These are phyloP conservation scores for Drepana falcataria DNA, from an alignment of 2,888 invertebrate genomes.

Conservation along the genomic window DNA sequence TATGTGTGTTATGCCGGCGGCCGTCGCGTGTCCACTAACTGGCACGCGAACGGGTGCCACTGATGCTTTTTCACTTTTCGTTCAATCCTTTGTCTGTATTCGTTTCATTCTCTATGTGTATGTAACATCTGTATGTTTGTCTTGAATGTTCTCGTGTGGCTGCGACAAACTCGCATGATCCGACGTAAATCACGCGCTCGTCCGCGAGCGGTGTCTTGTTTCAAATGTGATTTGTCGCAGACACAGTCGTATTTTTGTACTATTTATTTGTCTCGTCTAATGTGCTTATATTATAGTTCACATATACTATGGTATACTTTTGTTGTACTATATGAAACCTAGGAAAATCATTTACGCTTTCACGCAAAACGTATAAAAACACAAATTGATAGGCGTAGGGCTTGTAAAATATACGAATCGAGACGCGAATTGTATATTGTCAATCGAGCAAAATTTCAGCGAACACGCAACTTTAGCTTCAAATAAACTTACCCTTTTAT, in stretches of 20 bases:
- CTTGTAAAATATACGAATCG: conserved; percentile 65
- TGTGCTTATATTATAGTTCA: conserved; percentile 75
- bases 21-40: conserved; percentile 62
- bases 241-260: conserved; percentile 69
- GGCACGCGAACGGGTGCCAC: conserved; percentile 67
- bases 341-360: conserved; percentile 80
- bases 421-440: conserved; percentile 68
- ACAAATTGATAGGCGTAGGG: conserved; percentile 68
- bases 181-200: conserved; percentile 36
- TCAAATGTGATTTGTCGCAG: conserved; percentile 62
- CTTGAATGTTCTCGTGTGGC: conserved; percentile 73
- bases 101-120: conserved; percentile 80
- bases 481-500: conserved; percentile 79
- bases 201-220: conserved; percentile 32
- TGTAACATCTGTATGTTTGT: conserved; percentile 80
- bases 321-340: conserved; percentile 70
- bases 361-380: conserved; percentile 74
- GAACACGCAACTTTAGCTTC: conserved; percentile 78
- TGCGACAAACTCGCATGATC: conserved; percentile 57
- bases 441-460: conserved; percentile 74
- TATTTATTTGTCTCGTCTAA: conserved; percentile 78
- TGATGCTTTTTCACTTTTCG: conserved; percentile 73
- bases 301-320: conserved; percentile 67
- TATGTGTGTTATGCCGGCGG: conserved; percentile 74
- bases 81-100: conserved; percentile 77